Conservation (phyloP, 2,888 invertebrate genomes). For the Lissonota sp. region DNA sequence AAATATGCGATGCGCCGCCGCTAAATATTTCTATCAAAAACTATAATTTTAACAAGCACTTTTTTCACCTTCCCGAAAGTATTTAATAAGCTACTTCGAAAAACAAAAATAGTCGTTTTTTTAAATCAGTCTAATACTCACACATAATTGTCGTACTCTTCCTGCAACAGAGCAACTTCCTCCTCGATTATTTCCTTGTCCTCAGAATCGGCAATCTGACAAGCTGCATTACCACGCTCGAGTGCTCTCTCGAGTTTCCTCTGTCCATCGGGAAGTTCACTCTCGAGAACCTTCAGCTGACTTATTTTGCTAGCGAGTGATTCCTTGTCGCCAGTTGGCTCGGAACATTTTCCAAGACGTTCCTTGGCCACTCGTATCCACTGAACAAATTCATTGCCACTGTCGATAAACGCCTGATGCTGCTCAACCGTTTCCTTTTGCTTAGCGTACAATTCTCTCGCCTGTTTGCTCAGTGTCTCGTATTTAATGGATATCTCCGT, state of each 20-base stretch:
- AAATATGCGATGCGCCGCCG: too few species aligned
- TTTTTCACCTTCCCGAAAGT: constrained; percentile 17
- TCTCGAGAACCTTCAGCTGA: constrained; percentile 93
- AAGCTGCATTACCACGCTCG: constrained; percentile 94
- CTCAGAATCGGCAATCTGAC: constrained; percentile 92
- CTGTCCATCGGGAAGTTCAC: constrained; percentile 93
- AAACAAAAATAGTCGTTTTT: constrained; percentile 18
- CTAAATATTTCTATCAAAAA: background rate
- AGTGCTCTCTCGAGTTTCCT: constrained; percentile 92
- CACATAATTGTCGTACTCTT: constrained; percentile 94
- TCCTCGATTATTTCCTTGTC: constrained; percentile 96
- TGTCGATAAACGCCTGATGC: constrained; percentile 96
- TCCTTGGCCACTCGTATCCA: constrained; percentile 97
- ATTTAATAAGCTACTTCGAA: background rate
- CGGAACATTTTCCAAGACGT: constrained; percentile 94
- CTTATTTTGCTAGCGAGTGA: constrained; percentile 93
- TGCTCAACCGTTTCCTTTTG: constrained; percentile 96
- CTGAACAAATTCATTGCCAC: constrained; percentile 95
- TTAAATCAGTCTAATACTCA: constrained; percentile 83
- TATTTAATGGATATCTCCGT: constrained; percentile 97
- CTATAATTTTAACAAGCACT: constrained; percentile 16
- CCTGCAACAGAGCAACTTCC: constrained; percentile 95
- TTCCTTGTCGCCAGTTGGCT: constrained; percentile 96
- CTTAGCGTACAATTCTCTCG: constrained; percentile 94
- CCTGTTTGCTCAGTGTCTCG: constrained; percentile 94